These are phyloP conservation scores for Homalodisca vitripennis DNA, from an alignment of 1,140 invertebrate genomes.

Conservation along the genomic window DNA sequence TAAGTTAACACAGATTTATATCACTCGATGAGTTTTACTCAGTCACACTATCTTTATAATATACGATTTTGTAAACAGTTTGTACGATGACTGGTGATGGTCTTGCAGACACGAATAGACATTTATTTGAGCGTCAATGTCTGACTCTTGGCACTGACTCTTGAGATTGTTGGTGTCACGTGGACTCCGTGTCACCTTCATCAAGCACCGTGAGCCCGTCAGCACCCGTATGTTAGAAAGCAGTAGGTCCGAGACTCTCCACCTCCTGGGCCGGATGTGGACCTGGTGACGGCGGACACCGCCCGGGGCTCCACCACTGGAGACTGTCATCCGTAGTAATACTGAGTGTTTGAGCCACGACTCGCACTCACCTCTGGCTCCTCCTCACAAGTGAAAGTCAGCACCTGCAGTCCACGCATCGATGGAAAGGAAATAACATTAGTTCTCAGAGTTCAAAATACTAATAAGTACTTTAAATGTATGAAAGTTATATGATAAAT, in stretches of 20 bases:
- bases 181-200: neutral
- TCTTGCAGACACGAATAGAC: neutral
- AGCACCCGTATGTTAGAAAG: neutral
- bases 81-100: neutral
- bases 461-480: neutral
- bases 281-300: constrained; percentile 38
- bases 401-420: constrained; percentile 29
- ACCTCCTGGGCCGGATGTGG: neutral
- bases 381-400: constrained; percentile 44
- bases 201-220: neutral
- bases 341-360: constrained; percentile 52
- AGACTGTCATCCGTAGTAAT: constrained; percentile 58
- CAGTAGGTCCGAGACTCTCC: constrained; percentile 6
- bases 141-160: neutral
- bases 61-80: neutral
- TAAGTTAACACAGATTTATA: neutral
- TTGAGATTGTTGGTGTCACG: neutral
- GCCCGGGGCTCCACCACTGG: constrained; percentile 47
- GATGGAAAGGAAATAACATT: neutral
- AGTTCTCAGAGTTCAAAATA: neutral
- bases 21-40: neutral
- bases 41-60: too few relatives aligned
- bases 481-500: neutral
- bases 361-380: constrained; percentile 52
- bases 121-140: neutral